These are phyloP conservation scores for Ophthalmolycus amberensis DNA, from an alignment of 2,113 vertebrate genomes.

Conservation along the genomic window DNA sequence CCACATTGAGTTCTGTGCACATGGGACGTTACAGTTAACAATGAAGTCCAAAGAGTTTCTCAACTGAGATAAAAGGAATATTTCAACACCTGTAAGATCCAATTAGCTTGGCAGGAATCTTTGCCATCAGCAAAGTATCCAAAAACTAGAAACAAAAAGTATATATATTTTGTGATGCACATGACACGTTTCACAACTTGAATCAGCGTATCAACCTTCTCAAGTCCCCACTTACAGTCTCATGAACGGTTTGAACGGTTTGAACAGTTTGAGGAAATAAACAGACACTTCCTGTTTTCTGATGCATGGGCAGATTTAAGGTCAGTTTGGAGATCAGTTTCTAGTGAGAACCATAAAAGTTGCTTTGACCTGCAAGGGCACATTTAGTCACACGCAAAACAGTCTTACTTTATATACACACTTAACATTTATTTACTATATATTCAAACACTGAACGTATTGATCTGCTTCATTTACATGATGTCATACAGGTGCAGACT, in stretches of 20 bases:
- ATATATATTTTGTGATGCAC: neutral
- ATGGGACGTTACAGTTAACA: neutral
- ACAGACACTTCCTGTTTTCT: neutral
- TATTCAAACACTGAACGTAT: conserved; percentile 48
- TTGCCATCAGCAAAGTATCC: neutral
- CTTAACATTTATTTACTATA: conserved; percentile 64
- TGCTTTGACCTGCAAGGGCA: conserved; percentile 5
- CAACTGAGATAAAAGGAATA: neutral
- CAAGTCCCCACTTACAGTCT: neutral
- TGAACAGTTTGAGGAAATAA: neutral
- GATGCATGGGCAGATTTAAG: conserved; percentile 2
- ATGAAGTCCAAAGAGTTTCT: neutral
- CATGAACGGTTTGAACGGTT: neutral
- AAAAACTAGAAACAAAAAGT: neutral
- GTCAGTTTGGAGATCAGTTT: neutral
- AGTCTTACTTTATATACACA: conserved; percentile 48
- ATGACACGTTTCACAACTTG: neutral
- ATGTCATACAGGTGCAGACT: conserved; percentile 47
- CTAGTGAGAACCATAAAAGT: neutral
- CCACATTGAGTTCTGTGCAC: neutral
- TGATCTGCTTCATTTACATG: conserved; percentile 51
- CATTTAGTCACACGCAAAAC: conserved; percentile 32
- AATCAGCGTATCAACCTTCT: no score
- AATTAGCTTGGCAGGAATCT: neutral
- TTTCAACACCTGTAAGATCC: neutral